Base-by-base conservation (phyloP, 2,888 invertebrate species). In the Pristionchus entomophagus region DNA sequence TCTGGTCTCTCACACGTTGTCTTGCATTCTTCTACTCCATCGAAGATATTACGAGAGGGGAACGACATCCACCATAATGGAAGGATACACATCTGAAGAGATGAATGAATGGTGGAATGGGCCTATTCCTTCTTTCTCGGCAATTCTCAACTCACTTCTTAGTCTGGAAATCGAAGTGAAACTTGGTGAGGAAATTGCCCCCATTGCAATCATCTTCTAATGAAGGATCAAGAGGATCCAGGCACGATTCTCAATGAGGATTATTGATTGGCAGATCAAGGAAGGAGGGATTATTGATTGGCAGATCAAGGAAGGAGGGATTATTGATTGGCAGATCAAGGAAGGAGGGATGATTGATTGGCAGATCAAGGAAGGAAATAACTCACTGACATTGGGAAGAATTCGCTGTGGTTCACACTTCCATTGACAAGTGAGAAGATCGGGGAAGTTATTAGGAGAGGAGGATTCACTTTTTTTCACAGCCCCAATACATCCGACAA, bases 401-500 rank as follows among this genome's bases (percentile, higher is more conserved):
- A 89, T 88, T 86, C 90, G 90, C 86, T 87, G 86, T 26, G 91
- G 91, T 81, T 90, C 90, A 85, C 93, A 93, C 77, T 89, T 89
- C 92, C 92, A 91, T 86, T 91, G 88, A 85, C 93, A 93, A 22
- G 88, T 90, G 53, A 88, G 88, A 83, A 89, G 86, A 77, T 77
- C 84, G 73, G 84, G 84, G 84, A 84, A 84, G 73, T 84, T 73
- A 73, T 84, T 84, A 22, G 51, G 29, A 26, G 73, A 32, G 2
- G 35, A 29, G 51, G 41, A 19, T 2, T 32, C 35, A n/a, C n/a
- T n/a, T n/a, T n/a, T n/a, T n/a, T 38, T 91, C 91, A 77, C 93
- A 91, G 80, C 87, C 89, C 93, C 93, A 93, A 87, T 91, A 93
- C 91, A 92, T 91, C 69, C 89, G 87, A 83, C 93, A 93, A 2